Evolutionary conservation across 2,888 invertebrate species (phyloP).

Genomic region (Lasioglossum calceatum): DNA sequence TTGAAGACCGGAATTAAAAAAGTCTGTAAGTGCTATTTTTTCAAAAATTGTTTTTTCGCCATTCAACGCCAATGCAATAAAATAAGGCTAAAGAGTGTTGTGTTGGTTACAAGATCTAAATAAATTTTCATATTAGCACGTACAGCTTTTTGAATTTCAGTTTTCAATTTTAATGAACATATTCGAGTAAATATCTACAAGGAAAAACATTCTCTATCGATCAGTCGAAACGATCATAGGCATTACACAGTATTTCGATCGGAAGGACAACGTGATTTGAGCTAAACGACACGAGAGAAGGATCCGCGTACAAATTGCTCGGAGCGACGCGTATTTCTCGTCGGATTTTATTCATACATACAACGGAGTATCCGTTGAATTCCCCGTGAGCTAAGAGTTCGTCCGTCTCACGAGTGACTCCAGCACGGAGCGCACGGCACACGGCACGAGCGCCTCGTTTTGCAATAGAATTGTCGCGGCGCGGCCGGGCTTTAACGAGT

Average conservation of each 20-base stretch:
- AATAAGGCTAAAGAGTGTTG: too few relatives aligned
- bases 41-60: too few relatives aligned
- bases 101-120: too few relatives aligned
- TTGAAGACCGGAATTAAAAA: too few relatives aligned
- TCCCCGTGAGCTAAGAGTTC: constrained; percentile 4
- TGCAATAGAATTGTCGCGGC: constrained; percentile 59
- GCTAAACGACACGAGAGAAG: constrained; percentile 8
- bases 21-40: too few relatives aligned
- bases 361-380: constrained; percentile 4
- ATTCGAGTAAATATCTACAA: not conserved
- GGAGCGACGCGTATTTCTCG: constrained; percentile 20
- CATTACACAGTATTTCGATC: not conserved
- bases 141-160: too few relatives aligned
- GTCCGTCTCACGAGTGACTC: not conserved
- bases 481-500: constrained; percentile 57
- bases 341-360: constrained; percentile 45
- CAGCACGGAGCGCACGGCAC: not conserved
- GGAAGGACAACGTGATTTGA: not conserved
- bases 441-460: constrained; percentile 36
- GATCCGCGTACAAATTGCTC: constrained; percentile 52
- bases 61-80: too few relatives aligned
- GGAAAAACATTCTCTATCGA: not conserved
- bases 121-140: too few relatives aligned
- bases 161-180: not conserved
- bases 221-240: not conserved